Percentiles rank a stretch among this genome's conserved stretches.
Conservation (phyloP, 1,140 invertebrate genomes). For the Aphelinus atriplicis region DNA sequence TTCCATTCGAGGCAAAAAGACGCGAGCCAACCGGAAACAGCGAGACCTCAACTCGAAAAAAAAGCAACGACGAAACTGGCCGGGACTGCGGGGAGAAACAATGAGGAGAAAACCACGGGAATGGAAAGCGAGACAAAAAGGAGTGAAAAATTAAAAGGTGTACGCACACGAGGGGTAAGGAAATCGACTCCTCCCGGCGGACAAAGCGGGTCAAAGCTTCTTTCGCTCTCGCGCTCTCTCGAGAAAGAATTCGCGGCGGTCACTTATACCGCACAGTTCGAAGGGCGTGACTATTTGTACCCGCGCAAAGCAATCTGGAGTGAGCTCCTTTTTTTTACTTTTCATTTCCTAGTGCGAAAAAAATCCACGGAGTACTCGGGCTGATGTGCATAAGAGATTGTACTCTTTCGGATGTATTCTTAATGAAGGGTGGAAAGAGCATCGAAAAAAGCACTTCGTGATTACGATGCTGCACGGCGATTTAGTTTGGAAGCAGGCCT, state of each 20-base stretch:
- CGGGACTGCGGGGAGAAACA: neutral
- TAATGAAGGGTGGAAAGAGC: too few species aligned
- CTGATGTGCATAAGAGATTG: too few species aligned
- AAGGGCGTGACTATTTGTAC: conserved; percentile 7
- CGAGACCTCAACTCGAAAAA: conserved; percentile 13
- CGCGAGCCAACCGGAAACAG: conserved; percentile 3
- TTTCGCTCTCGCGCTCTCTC: too few species aligned
- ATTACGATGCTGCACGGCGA: too few species aligned
- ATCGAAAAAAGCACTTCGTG: too few species aligned
- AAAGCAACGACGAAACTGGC: neutral
- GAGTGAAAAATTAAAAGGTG: neutral
- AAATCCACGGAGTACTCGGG: too few species aligned
- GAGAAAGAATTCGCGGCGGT: neutral
- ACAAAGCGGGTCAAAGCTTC: too few species aligned
- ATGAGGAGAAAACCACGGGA: neutral
- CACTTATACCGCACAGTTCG: neutral
- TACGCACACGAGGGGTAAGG: neutral
- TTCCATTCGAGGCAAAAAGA: conserved; percentile 8
- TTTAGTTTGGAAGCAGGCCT: too few species aligned
- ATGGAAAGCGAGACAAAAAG: neutral
- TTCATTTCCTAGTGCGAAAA: too few species aligned
- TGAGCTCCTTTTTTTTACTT: too few species aligned
- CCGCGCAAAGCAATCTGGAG: conserved; percentile 8
- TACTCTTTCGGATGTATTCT: too few species aligned
- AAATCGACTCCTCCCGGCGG: too few species aligned